These are phyloP conservation scores for Glossophaga mutica DNA, from an alignment of 2,797 vertebrate species.

Conservation along the genomic window DNA sequence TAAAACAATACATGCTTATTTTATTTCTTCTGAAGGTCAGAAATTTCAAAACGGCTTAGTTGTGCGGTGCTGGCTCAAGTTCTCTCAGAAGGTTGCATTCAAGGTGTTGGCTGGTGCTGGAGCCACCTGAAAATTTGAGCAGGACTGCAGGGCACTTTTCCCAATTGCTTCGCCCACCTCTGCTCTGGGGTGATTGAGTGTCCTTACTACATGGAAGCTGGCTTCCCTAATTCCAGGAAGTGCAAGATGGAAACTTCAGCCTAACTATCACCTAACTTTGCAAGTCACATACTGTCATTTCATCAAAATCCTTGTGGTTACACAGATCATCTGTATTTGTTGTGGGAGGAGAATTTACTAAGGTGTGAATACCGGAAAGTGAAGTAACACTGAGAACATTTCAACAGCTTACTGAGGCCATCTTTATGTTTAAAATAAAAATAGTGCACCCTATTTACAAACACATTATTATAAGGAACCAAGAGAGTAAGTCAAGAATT, in stretches of 20 bases:
- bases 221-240: not conserved
- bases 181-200: not conserved
- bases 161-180: not conserved
- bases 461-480: not conserved
- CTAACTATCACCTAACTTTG: not conserved
- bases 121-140: not conserved
- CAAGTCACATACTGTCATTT: not conserved
- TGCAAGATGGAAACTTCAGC: not conserved
- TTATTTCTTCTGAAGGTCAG: not conserved
- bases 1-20: not conserved
- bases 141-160: not conserved
- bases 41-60: not conserved
- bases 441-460: not conserved
- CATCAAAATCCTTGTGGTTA: not conserved
- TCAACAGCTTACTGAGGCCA: not conserved
- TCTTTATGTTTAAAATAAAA: slow-evolving; percentile 25
- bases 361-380: not conserved
- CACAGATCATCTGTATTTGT: not conserved
- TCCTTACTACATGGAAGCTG: not conserved
- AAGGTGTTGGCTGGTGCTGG: not conserved
- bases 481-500: not conserved
- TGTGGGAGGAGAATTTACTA: not conserved
- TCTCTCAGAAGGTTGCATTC: not conserved
- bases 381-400: not conserved
- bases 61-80: not conserved